Evolutionary conservation across 2,888 invertebrate species (phyloP).

Genomic region (Argyresthia goedartella): DNA sequence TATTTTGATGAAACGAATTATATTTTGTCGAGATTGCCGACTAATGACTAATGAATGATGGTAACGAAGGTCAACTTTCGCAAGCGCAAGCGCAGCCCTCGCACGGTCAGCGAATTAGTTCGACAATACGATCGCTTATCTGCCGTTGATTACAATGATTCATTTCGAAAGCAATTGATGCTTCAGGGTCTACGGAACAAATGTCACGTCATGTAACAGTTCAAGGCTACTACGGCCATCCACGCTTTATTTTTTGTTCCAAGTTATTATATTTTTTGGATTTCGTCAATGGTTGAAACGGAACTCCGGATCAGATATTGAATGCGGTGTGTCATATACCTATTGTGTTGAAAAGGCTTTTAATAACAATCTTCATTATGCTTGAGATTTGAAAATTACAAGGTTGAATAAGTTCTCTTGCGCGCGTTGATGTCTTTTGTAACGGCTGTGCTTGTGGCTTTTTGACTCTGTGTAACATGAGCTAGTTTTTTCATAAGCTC

Average conservation of each 20-base stretch:
- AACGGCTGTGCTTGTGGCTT: neutral
- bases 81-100: constrained; percentile 13
- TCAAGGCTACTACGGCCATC: constrained; percentile 37
- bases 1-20: no score
- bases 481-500: no score
- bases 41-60: no score
- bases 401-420: neutral
- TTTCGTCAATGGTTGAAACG: no score
- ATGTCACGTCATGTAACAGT: constrained; percentile 49
- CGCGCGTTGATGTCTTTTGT: neutral
- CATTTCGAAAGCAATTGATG: constrained; percentile 23
- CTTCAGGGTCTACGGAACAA: constrained; percentile 25
- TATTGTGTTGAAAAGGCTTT: neutral
- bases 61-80: constrained; percentile 28
- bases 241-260: neutral
- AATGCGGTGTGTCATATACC: neutral
- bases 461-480: no score
- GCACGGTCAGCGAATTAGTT: no score
- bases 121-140: neutral
- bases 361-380: neutral
- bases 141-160: constrained; percentile 2
- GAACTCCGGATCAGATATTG: neutral
- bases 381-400: no score
- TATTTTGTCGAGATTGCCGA: no score
- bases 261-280: neutral